These are phyloP conservation scores for Corella eumyota DNA, from an alignment of 23 tunicate genomes.

Conservation along the genomic window DNA sequence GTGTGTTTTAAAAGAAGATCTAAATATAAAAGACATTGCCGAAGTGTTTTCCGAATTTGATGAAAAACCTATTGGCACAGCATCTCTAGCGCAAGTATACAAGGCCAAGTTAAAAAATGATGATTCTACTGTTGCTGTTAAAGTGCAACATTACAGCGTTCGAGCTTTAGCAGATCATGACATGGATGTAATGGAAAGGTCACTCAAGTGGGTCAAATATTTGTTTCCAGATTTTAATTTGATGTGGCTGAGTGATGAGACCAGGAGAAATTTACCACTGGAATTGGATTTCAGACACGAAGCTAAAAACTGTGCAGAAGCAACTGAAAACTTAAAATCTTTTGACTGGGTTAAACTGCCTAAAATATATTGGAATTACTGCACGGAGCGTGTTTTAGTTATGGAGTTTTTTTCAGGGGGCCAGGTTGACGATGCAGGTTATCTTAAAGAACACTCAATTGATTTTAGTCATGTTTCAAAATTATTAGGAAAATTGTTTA, in stretches of 20 bases:
- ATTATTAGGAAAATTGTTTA: conserved; percentile 73
- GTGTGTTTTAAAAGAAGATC: conserved; percentile 58
- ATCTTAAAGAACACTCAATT: conserved; percentile 32
- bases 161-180: conserved; percentile 70
- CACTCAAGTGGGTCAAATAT: conserved; percentile 37
- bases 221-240: conserved; percentile 86
- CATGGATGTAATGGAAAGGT: conserved; percentile 75
- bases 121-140: conserved; percentile 77
- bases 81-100: conserved; percentile 94
- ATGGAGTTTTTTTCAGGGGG: conserved; percentile 93
- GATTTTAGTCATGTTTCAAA: conserved; percentile 59
- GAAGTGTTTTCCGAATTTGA: conserved; percentile 64
- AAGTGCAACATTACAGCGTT: conserved; percentile 87
- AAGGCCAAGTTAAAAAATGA: conserved; percentile 48
- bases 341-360: conserved; percentile 90
- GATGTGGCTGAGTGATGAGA: conserved; percentile 82
- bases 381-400: conserved; percentile 60
- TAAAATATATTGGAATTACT: conserved; percentile 31
- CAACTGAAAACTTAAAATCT: conserved; percentile 52
- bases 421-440: conserved; percentile 63
- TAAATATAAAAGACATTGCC: conserved; percentile 28
- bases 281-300: conserved; percentile 87
- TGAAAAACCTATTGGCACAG: conserved; percentile 78
- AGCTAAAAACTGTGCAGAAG: conserved; percentile 69
- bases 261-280: conserved; percentile 72